phyloP scores from a whole-genome alignment of 2,888 invertebrate genomes.

The Platycnemis pennipes region DNA sequence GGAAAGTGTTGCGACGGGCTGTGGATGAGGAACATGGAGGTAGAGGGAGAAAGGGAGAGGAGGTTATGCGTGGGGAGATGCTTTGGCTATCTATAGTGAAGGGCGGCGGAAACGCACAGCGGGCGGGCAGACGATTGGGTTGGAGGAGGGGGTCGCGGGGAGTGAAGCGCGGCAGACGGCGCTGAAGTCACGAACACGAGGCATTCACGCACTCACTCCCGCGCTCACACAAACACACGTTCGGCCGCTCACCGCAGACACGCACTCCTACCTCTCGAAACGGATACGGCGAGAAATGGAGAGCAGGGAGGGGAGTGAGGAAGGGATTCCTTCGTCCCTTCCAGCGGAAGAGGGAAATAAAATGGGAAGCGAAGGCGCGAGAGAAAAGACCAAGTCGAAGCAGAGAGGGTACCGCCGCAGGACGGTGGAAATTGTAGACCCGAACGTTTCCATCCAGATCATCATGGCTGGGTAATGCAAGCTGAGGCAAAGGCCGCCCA shows the following conservation, averaged over 20 bases:
- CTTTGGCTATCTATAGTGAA: conserved; percentile 22
- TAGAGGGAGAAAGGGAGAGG: neutral
- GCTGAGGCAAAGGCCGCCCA: neutral
- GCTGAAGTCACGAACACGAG: neutral
- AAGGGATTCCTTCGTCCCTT: neutral
- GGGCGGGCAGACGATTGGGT: neutral
- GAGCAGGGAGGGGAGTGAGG: neutral
- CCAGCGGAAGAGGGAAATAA: neutral
- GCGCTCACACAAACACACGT: neutral
- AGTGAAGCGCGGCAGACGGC: neutral
- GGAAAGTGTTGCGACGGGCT: no score
- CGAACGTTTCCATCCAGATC: no score
- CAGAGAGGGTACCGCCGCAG: neutral
- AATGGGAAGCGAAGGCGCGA: neutral
- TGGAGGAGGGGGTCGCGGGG: neutral
- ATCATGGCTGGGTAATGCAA: neutral
- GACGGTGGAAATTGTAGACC: neutral
- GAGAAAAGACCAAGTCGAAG: neutral
- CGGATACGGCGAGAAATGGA: neutral
- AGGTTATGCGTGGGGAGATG: neutral
- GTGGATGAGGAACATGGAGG: no score
- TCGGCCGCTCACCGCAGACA: neutral
- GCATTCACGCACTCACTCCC: neutral
- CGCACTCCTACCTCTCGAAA: neutral
- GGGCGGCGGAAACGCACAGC: conserved; percentile 35